Conservation (phyloP, 2,113 vertebrate species). For the Tachysurus fulvidraco region DNA sequence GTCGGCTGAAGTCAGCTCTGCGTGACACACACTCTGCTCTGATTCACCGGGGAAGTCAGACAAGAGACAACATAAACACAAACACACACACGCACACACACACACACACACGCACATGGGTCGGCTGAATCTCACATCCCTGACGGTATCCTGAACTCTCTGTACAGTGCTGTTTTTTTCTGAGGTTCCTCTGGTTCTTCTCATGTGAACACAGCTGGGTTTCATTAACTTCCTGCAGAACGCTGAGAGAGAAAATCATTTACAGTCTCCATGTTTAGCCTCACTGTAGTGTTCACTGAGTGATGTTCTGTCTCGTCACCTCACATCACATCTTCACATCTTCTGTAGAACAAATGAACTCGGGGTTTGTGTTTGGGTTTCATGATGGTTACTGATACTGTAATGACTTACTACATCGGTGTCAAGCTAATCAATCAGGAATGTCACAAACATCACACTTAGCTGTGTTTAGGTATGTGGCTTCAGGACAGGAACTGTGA, state of each 20-base stretch:
- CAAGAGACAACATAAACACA: conserved; percentile 50
- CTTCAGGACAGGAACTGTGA: neutral
- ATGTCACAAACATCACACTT: neutral
- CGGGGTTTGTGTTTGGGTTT: neutral
- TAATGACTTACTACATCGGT: neutral
- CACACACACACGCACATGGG: neutral
- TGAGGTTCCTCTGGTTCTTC: neutral
- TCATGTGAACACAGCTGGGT: neutral
- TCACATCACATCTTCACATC: neutral
- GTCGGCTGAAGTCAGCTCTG: conserved; percentile 74
- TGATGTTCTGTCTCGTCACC: neutral
- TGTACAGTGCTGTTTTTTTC: neutral
- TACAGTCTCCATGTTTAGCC: neutral
- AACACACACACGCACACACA: neutral
- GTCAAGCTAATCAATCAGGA: neutral
- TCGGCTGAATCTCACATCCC: neutral
- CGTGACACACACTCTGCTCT: conserved; percentile 59
- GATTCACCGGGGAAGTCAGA: conserved; percentile 73
- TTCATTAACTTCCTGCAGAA: neutral
- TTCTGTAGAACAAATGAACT: neutral
- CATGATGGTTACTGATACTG: neutral
- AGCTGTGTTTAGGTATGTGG: neutral
- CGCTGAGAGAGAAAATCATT: neutral
- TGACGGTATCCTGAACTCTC: neutral
- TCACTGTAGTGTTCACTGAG: neutral